phyloP scores from a whole-genome alignment of 2,888 invertebrate species.

The Ennomos erosarius region DNA sequence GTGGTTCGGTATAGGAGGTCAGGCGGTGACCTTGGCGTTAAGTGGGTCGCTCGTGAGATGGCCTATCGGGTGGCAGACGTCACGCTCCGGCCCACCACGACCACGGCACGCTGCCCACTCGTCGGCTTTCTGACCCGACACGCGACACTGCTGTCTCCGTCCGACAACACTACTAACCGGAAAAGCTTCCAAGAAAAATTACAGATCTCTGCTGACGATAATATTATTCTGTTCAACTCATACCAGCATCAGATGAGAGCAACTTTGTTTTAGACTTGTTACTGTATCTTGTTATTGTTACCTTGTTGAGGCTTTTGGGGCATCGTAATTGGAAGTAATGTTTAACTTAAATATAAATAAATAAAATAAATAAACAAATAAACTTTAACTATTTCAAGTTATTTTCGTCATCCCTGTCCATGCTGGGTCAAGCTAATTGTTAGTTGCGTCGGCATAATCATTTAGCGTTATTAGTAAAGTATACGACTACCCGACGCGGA shows the following conservation, averaged over 20 bases:
- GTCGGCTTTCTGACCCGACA: constrained; percentile 34
- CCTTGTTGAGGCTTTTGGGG: not conserved
- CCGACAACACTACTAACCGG: constrained; percentile 14
- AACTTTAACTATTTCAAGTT: constrained; percentile 11
- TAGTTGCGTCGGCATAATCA: constrained; percentile 21
- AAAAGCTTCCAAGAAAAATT: constrained; percentile 20
- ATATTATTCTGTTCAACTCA: not conserved
- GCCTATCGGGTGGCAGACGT: constrained; percentile 83
- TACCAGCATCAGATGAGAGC: constrained; percentile 27
- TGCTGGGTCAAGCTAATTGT: not conserved
- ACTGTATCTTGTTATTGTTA: constrained; percentile 10
- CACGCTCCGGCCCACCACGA: constrained; percentile 71
- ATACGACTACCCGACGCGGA: constrained; percentile 54
- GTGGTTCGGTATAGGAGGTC: constrained; percentile 75
- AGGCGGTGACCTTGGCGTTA: constrained; percentile 79
- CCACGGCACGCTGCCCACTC: constrained; percentile 30
- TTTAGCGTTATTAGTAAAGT: constrained; percentile 42
- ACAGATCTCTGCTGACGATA: constrained; percentile 16
- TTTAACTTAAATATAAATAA: too few relatives aligned
- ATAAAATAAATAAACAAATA: constrained; percentile 9
- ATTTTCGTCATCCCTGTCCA: not conserved
- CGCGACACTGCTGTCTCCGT: constrained; percentile 14
- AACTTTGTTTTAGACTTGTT: constrained; percentile 21
- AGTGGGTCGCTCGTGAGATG: constrained; percentile 84
- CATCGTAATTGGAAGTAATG: too few relatives aligned